Evolutionary conservation across 1,140 invertebrate genomes (phyloP), one percentile per base, ranked within the genome.

Genomic region (Leucophenga varia): DNA sequence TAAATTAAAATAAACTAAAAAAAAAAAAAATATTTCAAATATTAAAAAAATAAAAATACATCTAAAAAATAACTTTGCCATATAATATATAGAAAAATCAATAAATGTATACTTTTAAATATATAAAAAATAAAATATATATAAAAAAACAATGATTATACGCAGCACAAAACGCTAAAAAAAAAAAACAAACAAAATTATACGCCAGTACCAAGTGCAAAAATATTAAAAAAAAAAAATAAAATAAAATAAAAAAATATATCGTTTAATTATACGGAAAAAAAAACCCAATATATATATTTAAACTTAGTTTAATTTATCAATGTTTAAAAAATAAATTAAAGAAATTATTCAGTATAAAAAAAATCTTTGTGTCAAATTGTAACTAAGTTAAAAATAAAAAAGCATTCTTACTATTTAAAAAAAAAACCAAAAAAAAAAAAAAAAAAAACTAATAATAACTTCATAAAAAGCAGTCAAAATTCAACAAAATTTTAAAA

Each of bases 401-500:
- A 32, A 39, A 20, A 42, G 18, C 35, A 44, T 43, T 31, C 17
- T 34, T 34, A 22, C 20, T 35, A 31, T 31, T 19, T 10, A 18
- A 30, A 51, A 38, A 16, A 30, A 18, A 18, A 35, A 38, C 34
- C 41, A 49, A 52, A 25, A 13, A 21, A 31, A 17, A 16, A 37
- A 38, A 38, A 41, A 45, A 21, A 1, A 37, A 13, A 35, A 8
- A 35, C 5, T 35, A 25, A 25, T 25, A 25, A 25, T 25, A 25
- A 25, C 10, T 25, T 5, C 10, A n/a, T 35, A 6, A 35, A 43
- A 52, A 43, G 14, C 56, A n/a, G 49, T 49, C 64, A 72, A 70
- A 72, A 72, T 72, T 72, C 68, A 72, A 36, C 64, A 72, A 69
- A 72, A 74, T 48, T 55, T 68, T 13, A 73, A 73, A 55, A 75